These are phyloP conservation scores for Ctenomys sociabilis DNA, from an alignment of 2,113 vertebrate species.

Conservation along the genomic window DNA sequence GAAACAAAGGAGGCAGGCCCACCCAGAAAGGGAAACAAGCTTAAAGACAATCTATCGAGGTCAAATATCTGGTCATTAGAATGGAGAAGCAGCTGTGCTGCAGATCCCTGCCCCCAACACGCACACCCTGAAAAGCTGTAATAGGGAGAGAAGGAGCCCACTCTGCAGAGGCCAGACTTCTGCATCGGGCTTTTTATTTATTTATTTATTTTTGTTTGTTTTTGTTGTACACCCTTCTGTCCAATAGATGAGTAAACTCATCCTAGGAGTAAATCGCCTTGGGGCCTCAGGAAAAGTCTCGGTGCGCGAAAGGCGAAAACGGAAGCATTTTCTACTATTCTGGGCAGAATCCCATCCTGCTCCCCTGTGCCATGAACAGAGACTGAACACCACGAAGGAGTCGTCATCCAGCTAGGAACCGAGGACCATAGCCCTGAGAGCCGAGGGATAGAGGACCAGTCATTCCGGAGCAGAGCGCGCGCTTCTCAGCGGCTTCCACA, in stretches of 20 bases:
- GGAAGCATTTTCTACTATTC: not conserved
- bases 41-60: not conserved
- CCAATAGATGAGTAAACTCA: not conserved
- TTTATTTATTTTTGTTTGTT: no score
- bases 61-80: not conserved
- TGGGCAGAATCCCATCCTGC: not conserved
- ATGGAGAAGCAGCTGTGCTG: not conserved
- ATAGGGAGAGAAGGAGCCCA: not conserved
- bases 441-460: not conserved
- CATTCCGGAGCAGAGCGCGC: not conserved
- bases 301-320: rapidly evolving
- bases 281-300: not conserved
- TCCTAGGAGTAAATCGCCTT: not conserved
- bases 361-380: not conserved
- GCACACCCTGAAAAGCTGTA: not conserved
- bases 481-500: not conserved
- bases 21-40: not conserved
- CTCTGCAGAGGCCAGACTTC: not conserved
- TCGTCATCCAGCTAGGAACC: not conserved
- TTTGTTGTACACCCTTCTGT: not conserved
- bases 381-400: not conserved
- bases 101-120: not conserved
- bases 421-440: not conserved
- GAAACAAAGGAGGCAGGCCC: not conserved
- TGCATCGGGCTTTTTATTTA: not conserved